Conservation (phyloP, 1,140 invertebrate genomes). For the Lepidurus packardi region DNA sequence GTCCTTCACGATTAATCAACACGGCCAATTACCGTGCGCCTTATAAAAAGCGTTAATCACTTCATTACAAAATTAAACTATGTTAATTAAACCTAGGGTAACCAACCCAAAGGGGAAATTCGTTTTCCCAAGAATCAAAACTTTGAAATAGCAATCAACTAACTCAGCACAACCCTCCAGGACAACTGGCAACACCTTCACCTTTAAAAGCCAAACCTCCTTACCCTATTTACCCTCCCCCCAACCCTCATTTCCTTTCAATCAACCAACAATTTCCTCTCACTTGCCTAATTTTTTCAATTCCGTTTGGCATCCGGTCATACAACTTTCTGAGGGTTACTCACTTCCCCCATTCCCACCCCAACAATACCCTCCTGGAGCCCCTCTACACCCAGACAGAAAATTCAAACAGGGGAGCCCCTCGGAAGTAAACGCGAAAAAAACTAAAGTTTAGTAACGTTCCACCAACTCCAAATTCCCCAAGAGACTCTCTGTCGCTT, state of each 20-base stretch:
- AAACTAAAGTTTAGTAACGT: neutral
- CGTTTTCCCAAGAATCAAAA: neutral
- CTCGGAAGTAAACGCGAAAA: neutral
- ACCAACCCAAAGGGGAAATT: neutral
- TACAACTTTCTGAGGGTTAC: neutral
- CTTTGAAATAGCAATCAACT: neutral
- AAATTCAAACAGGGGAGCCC: neutral
- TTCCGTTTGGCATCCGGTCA: neutral
- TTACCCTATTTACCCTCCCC: neutral
- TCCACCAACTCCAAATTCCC: constrained; percentile 2
- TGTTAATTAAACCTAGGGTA: too few relatives aligned
- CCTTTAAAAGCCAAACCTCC: neutral
- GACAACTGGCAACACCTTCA: neutral
- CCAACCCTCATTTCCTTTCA: neutral
- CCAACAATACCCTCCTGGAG: neutral
- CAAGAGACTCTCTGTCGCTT: neutral
- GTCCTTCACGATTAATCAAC: too few relatives aligned
- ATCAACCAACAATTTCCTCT: neutral
- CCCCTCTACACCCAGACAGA: neutral
- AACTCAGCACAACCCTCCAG: neutral
- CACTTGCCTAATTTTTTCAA: neutral
- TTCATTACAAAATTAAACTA: too few relatives aligned
- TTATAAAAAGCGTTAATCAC: too few relatives aligned
- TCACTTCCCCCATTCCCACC: neutral
- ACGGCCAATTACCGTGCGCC: too few relatives aligned